phyloP scores from a whole-genome alignment of 2,113 vertebrate species.

The Eretmochelys imbricata region DNA sequence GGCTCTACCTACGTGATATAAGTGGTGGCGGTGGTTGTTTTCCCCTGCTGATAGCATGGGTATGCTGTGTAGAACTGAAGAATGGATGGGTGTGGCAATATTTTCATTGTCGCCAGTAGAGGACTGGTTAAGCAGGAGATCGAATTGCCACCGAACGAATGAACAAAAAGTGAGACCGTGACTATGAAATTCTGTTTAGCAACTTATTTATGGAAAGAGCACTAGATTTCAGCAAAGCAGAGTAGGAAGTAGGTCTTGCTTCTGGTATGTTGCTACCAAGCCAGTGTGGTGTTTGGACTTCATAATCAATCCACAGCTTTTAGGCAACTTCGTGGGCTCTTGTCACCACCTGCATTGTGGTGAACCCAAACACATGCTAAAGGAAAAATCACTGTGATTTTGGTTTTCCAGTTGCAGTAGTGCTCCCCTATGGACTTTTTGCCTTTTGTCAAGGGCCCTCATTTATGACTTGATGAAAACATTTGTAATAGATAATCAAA shows the following conservation, averaged over 20 bases:
- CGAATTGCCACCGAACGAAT: conserved; percentile 39
- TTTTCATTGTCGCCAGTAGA: not conserved
- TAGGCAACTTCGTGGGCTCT: not conserved
- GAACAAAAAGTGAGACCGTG: conserved; percentile 69
- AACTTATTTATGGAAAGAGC: conserved; percentile 74
- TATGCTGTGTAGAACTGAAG: conserved; percentile 14
- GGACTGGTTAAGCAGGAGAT: conserved; percentile 56
- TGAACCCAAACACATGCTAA: conserved; percentile 12
- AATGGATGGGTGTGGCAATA: conserved; percentile 23
- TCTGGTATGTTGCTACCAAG: conserved; percentile 14
- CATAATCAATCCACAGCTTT: conserved; percentile 67
- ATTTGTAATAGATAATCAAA: conserved; percentile 88
- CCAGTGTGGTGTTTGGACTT: conserved; percentile 58
- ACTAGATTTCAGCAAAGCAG: conserved; percentile 65
- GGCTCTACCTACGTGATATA: conserved; percentile 61
- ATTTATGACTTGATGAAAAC: conserved; percentile 86
- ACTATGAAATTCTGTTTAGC: conserved; percentile 79
- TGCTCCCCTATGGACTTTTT: conserved; percentile 41
- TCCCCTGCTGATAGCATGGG: conserved; percentile 59
- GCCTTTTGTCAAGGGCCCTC: conserved; percentile 78
- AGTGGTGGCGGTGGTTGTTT: conserved; percentile 23
- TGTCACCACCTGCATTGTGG: conserved; percentile 63
- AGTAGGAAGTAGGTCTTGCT: conserved; percentile 17
- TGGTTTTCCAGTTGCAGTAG: conserved; percentile 16
- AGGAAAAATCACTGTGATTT: not conserved